Conservation (phyloP, 2,797 vertebrate genomes). For the Parotocinclus haroldoi region DNA sequence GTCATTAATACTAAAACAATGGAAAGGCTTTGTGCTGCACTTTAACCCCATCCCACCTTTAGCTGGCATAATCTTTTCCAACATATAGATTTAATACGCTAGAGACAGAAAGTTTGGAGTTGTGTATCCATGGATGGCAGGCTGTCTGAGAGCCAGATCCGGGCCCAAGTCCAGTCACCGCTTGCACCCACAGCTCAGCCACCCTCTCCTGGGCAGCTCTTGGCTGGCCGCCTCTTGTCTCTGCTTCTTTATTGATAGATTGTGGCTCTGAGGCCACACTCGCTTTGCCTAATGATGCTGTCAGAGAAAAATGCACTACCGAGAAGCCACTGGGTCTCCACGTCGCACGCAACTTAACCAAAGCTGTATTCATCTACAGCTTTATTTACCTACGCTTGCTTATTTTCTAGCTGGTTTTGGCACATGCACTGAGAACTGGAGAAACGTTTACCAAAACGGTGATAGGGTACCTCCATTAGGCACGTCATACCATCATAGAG, state of each 20-base stretch:
- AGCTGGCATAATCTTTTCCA: too few species aligned
- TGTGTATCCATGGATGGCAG: slow-evolving; percentile 18
- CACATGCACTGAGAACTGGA: slow-evolving; percentile 4
- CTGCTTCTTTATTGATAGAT: slow-evolving; percentile 54
- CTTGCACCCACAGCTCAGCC: slow-evolving; percentile 48
- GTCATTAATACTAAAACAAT: too few species aligned
- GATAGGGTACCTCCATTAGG: slow-evolving; percentile 22
- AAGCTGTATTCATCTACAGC: slow-evolving; percentile 32
- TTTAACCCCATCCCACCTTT: too few species aligned
- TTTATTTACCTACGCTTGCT: slow-evolving; percentile 37
- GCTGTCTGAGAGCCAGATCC: slow-evolving; percentile 32
- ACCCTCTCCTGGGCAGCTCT: slow-evolving; percentile 45
- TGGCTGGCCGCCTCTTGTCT: slow-evolving; percentile 51
- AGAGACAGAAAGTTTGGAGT: slow-evolving; percentile 3
- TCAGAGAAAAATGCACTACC: slow-evolving; percentile 53
- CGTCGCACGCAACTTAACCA: slow-evolving; percentile 46
- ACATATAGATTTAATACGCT: too few species aligned
- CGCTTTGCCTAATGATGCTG: slow-evolving; percentile 51
- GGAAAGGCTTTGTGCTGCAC: too few species aligned
- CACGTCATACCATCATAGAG: not conserved
- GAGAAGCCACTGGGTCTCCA: slow-evolving; percentile 44
- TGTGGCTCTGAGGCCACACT: slow-evolving; percentile 43
- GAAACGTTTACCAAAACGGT: slow-evolving; percentile 28
- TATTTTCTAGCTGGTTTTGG: slow-evolving; percentile 19
- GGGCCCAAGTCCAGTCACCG: slow-evolving; percentile 44